These are phyloP conservation scores for Tholera decimalis DNA, from an alignment of 2,888 invertebrate species.

Conservation along the genomic window DNA sequence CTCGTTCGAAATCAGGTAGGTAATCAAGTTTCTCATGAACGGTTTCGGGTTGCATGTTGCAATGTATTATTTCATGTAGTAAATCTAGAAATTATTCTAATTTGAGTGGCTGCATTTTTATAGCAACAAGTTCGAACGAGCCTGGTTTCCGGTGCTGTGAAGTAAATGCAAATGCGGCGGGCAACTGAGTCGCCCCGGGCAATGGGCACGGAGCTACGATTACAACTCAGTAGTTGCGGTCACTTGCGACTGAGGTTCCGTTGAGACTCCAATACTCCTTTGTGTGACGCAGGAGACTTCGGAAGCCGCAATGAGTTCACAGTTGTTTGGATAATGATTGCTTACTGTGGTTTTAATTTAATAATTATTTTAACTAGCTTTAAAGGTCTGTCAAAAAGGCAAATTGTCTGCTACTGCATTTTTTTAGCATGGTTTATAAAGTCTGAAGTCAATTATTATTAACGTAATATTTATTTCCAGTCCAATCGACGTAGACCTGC, in stretches of 20 bases:
- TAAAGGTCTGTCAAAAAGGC: background rate
- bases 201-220: conserved; percentile 35
- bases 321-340: conserved; percentile 14
- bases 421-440: too few relatives aligned
- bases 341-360: background rate
- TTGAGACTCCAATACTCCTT: conserved; percentile 34
- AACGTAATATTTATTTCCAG: background rate
- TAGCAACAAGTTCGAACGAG: conserved; percentile 49
- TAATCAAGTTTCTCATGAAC: conserved; percentile 24
- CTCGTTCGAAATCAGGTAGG: conserved; percentile 2
- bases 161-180: conserved; percentile 59
- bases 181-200: conserved; percentile 53
- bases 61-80: conserved; percentile 40
- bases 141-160: conserved; percentile 57
- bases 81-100: conserved; percentile 54
- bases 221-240: conserved; percentile 53
- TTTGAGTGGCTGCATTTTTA: conserved; percentile 56
- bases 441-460: background rate
- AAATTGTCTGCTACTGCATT: background rate
- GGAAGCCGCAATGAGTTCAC: conserved; percentile 18
- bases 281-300: conserved; percentile 32
- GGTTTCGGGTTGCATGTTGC: conserved; percentile 37
- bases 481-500: conserved; percentile 2
- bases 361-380: background rate
- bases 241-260: conserved; percentile 33